Percentiles rank a stretch among this genome's conserved stretches.
Conservation (phyloP, 92 coral and sea anemone genomes). For the Isaurus tuberculatus region DNA sequence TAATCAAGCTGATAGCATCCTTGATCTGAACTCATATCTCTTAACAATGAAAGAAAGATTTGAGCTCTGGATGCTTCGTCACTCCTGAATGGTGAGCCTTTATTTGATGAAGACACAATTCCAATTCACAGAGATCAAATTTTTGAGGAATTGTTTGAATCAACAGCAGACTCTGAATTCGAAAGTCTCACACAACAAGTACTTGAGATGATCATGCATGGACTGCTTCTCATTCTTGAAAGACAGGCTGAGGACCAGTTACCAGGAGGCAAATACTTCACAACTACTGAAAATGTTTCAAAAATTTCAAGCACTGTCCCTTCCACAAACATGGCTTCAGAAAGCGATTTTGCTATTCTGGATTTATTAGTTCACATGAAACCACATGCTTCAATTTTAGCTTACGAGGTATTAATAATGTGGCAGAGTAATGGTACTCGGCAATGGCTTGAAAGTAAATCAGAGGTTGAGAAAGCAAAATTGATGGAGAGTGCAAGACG, state of each 20-base stretch:
- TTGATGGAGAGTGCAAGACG: conserved; percentile 16
- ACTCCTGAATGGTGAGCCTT: not conserved
- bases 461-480: not conserved
- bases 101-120: not conserved
- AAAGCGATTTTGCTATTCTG: conserved; percentile 34
- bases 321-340: conserved; percentile 55
- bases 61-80: conserved; percentile 9
- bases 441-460: not conserved
- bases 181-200: not conserved
- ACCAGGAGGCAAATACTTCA: conserved; percentile 44
- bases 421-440: conserved; percentile 49
- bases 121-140: not conserved
- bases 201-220: conserved; percentile 13
- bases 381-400: conserved; percentile 35
- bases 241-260: conserved; percentile 23
- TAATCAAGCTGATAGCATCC: conserved; percentile 29
- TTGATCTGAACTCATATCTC: conserved; percentile 33
- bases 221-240: conserved; percentile 39
- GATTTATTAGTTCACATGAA: conserved; percentile 23
- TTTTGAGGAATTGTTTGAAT: not conserved
- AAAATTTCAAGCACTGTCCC: conserved; percentile 53
- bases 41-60: conserved; percentile 37
- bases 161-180: not conserved
- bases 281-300: conserved; percentile 15
- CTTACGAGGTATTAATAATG: conserved; percentile 44